Base-by-base conservation (phyloP, 1,140 invertebrate species). In the Microplitis demolitor region DNA sequence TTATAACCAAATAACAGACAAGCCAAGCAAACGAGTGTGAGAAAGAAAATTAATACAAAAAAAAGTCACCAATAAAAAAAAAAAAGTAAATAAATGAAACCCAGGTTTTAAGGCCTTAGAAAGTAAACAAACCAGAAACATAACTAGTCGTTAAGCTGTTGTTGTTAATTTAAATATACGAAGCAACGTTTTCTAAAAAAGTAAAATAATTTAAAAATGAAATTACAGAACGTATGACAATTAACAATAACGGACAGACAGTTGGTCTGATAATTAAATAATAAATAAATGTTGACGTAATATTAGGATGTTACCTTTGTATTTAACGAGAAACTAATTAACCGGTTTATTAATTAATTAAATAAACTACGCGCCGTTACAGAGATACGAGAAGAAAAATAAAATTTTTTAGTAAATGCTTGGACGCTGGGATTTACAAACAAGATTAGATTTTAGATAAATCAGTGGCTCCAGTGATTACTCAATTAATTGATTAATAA, bases 101-200 rank as follows among this genome's bases (percentile, higher is more conserved):
- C 33, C 24, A 66, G 70, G 45, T 66, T 64, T 45, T 5, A 81
- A 80, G 79, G 78, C 78, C 78, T 82, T 81, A 82, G 80, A 78
- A 80, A 77, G 75, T 81, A 82, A 68, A 81, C 74, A 81, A 80
- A 80, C 56, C 72, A 80, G 80, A 82, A 82, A 82, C 80, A 82
- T 80, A 82, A 78, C 72, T 82, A 81, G 78, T 69, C 76, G 78
- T 73, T 81, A 80, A 82, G 80, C 71, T 76, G 77, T 81, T 82
- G 78, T 82, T 81, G 78, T 81, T 79, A 78, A 79, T 66, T 62
- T 63, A 76, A 77, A 77, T 71, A 74, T 73, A 67, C 66, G 76
- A 11, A 14, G 8, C 9, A 60, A 69, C 6, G 11, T 56, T 37
- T 58, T 11, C 39, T 11, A 11, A 45, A 11, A 45, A 11, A 3